Evolutionary conservation across 2,797 vertebrate genomes (phyloP).

Genomic region (Typhlichthys eigenmanni): DNA sequence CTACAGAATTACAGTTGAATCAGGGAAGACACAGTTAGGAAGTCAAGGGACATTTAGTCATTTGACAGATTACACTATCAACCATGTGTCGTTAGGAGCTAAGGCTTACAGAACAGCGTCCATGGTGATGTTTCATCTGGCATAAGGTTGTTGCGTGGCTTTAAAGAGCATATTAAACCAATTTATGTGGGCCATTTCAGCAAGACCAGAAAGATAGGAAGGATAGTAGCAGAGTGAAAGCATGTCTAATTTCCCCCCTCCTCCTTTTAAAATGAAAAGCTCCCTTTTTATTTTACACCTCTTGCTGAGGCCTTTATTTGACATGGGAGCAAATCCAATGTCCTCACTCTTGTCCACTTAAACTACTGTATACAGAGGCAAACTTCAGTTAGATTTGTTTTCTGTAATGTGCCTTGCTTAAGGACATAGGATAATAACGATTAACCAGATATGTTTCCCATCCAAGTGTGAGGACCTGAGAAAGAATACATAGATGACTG

Average conservation of each 20-base stretch:
- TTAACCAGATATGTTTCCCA: no score
- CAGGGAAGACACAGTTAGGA: neutral
- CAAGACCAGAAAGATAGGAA: neutral
- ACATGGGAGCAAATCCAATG: neutral
- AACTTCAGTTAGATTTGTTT: no score
- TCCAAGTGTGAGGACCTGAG: no score
- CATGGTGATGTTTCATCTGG: neutral
- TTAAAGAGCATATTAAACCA: no score
- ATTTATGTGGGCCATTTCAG: no score
- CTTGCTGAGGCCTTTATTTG: neutral
- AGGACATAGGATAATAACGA: no score
- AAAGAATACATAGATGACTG: neutral
- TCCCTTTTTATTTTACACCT: neutral
- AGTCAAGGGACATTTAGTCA: neutral
- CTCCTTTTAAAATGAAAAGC: neutral
- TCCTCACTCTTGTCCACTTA: neutral
- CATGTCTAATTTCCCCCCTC: neutral
- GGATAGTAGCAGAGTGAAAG: neutral
- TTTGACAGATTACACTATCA: slow-evolving; percentile 3
- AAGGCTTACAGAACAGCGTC: neutral
- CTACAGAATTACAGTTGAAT: neutral
- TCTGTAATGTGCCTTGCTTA: no score
- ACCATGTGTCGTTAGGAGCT: neutral
- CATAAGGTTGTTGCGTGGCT: no score
- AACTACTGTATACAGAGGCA: no score